Evolutionary conservation across 2,888 invertebrate genomes (phyloP).

Genomic region (Habrosyne pyritoides): DNA sequence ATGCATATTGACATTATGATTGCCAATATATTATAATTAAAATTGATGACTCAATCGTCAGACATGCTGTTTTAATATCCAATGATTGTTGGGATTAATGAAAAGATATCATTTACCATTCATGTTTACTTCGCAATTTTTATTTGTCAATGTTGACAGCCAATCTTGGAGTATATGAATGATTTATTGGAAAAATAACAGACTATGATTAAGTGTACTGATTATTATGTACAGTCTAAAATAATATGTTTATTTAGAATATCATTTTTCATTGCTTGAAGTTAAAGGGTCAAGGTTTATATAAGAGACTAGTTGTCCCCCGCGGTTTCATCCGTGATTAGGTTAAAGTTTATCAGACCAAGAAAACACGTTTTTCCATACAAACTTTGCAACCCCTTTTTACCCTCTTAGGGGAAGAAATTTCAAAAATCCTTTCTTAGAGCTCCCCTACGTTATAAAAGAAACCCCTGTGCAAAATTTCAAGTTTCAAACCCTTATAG

Average conservation of each 20-base stretch:
- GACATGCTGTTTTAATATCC: constrained; percentile 41
- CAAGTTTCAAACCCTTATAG: too few relatives aligned
- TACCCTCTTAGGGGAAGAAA: too few relatives aligned
- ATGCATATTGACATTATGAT: constrained; percentile 8
- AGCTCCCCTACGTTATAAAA: too few relatives aligned
- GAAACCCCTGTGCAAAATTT: too few relatives aligned
- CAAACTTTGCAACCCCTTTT: too few relatives aligned
- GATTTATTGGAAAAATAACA: constrained; percentile 55
- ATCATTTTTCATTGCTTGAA: constrained; percentile 1
- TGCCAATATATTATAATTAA: constrained; percentile 58
- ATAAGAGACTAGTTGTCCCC: too few relatives aligned
- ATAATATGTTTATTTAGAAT: constrained; percentile 1
- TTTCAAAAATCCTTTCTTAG: too few relatives aligned
- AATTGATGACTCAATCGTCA: constrained; percentile 68
- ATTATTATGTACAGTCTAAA: constrained; percentile 23
- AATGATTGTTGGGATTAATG: constrained; percentile 52
- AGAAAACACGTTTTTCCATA: too few relatives aligned
- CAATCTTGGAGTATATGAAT: constrained; percentile 52
- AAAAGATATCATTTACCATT: constrained; percentile 61
- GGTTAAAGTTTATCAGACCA: too few relatives aligned
- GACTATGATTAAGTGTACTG: constrained; percentile 26
- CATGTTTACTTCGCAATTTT: constrained; percentile 54
- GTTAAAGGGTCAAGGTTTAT: constrained; percentile 5
- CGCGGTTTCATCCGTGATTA: too few relatives aligned
- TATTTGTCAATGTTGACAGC: constrained; percentile 69